Evolutionary conservation across 2,113 vertebrate species (phyloP).

Genomic region (Chroicocephalus ridibundus): DNA sequence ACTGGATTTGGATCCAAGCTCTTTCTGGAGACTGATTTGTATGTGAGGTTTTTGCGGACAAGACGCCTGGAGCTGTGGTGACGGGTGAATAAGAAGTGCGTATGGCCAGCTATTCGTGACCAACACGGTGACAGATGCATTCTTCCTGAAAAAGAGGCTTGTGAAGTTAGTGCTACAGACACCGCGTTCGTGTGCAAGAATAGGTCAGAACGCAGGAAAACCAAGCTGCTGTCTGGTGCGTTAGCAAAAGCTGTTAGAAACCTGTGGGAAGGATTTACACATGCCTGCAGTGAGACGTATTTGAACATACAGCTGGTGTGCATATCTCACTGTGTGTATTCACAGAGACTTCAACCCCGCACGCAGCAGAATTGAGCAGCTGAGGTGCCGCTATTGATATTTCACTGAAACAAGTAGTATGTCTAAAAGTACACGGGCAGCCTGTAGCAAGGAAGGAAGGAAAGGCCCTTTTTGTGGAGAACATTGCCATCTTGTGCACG

Average conservation of each 20-base stretch:
- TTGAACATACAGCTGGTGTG: background rate
- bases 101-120: background rate
- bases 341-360: background rate
- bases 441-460: background rate
- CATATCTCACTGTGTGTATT: background rate
- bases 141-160: background rate
- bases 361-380: background rate
- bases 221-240: background rate
- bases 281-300: background rate
- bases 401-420: background rate
- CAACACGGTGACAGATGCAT: background rate
- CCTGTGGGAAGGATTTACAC: background rate
- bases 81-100: background rate
- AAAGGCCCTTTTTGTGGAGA: constrained; percentile 2
- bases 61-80: background rate
- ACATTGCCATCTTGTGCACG: constrained; percentile 66
- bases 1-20: background rate
- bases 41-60: background rate
- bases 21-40: background rate
- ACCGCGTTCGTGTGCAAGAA: background rate
- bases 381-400: background rate
- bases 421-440: background rate
- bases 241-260: background rate
- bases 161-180: background rate
- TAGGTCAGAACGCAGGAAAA: background rate